Evolutionary conservation across 1,140 invertebrate species (phyloP).

Genomic region (Apis dorsata): DNA sequence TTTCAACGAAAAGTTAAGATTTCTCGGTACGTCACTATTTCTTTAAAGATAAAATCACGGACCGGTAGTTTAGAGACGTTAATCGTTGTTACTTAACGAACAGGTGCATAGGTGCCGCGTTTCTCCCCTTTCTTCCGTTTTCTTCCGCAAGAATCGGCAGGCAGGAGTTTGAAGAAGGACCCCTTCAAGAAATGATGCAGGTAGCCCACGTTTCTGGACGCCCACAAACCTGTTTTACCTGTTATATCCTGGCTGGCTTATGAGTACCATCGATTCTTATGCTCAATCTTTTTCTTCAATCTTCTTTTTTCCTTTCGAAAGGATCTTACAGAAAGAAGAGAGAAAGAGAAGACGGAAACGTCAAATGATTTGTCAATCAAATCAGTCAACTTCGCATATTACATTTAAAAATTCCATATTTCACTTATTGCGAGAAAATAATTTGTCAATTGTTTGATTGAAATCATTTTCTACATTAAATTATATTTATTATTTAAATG

Average conservation of each 20-base stretch:
- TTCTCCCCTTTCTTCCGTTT: slow-evolving; percentile 56
- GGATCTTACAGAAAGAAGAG: background rate
- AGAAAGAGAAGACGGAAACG: background rate
- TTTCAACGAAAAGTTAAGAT: no score
- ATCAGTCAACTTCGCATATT: background rate
- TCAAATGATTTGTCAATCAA: background rate
- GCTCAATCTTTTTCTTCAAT: slow-evolving; percentile 1
- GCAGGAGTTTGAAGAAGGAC: slow-evolving; percentile 50
- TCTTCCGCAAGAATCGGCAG: slow-evolving; percentile 70
- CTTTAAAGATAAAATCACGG: background rate
- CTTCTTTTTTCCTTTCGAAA: slow-evolving; percentile 1
- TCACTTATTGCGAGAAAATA: background rate
- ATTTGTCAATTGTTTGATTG: background rate
- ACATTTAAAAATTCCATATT: background rate
- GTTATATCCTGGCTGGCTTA: slow-evolving; percentile 71
- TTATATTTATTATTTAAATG: background rate
- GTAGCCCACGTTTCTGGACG: slow-evolving; percentile 72
- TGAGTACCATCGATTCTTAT: slow-evolving; percentile 55
- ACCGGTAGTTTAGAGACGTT: background rate
- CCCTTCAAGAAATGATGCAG: slow-evolving; percentile 69
- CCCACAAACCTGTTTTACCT: slow-evolving; percentile 80
- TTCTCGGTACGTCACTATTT: background rate
- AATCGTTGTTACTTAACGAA: slow-evolving; percentile 26
- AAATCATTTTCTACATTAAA: no score
- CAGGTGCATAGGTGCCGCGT: slow-evolving; percentile 39